Percentiles rank a stretch among this genome's conserved stretches.
phyloP scores from a whole-genome alignment of 2,888 invertebrate species.

The Venustoraphidia nigricollis region DNA sequence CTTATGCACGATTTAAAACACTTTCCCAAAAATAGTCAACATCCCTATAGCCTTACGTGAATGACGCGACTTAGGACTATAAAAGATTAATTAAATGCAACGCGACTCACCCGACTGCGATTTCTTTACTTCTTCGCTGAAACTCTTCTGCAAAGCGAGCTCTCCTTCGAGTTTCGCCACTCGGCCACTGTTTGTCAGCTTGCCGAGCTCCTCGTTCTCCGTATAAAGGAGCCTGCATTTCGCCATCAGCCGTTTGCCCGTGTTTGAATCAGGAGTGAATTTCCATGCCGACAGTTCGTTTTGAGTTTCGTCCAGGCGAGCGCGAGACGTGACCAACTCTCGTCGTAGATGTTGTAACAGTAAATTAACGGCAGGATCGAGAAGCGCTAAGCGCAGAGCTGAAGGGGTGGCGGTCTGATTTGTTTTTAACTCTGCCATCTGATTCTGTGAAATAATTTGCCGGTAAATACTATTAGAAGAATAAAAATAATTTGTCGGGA shows the following conservation, averaged over 20 bases:
- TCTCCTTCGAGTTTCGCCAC: constrained; percentile 93
- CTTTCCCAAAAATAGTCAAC: no score
- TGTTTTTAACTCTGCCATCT: constrained; percentile 85
- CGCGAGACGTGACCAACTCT: constrained; percentile 77
- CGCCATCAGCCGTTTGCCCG: constrained; percentile 95
- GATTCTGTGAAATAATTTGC: constrained; percentile 44
- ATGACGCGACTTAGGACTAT: no score
- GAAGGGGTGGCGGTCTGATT: constrained; percentile 55
- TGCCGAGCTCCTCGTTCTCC: constrained; percentile 94
- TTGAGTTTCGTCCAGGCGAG: constrained; percentile 89
- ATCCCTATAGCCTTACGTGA: no score
- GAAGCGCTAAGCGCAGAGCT: constrained; percentile 63
- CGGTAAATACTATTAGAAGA: no score
- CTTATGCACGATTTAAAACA: no score
- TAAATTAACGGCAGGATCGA: constrained; percentile 93
- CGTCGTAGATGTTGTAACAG: constrained; percentile 80
- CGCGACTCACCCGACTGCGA: constrained; percentile 68
- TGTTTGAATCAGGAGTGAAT: constrained; percentile 98
- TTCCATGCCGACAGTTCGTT: constrained; percentile 98
- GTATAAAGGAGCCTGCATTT: constrained; percentile 89
- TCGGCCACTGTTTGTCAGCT: constrained; percentile 86
- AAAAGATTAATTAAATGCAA: neutral
- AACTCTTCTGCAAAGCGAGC: constrained; percentile 84
- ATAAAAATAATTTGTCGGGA: no score
- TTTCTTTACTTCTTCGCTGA: constrained; percentile 91